Evolutionary conservation across 2,113 vertebrate genomes (phyloP).

Genomic region (Burhinus bistriatus): DNA sequence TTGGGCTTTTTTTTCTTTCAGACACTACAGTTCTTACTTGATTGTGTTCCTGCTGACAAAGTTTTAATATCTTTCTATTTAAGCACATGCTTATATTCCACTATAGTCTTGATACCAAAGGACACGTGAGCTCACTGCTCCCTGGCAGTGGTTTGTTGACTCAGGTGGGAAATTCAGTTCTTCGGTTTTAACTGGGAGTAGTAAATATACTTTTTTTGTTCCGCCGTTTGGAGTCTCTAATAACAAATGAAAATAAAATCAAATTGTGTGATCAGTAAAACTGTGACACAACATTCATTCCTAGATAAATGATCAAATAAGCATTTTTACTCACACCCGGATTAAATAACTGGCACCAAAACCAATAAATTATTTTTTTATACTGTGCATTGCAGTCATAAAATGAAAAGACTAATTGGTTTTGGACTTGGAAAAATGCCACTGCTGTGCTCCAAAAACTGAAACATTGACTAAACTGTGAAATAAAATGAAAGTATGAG

Average conservation of each 20-base stretch:
- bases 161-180: neutral
- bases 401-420: conserved; percentile 30
- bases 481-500: neutral
- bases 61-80: neutral
- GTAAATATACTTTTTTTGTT: neutral
- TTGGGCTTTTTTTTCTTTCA: neutral
- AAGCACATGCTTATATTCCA: neutral
- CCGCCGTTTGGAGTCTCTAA: neutral
- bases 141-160: neutral
- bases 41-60: neutral
- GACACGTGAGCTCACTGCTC: neutral
- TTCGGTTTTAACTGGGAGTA: neutral
- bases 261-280: conserved; percentile 4
- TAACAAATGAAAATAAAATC: conserved; percentile 7
- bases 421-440: conserved; percentile 18
- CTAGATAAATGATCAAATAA: conserved; percentile 23
- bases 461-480: conserved; percentile 1
- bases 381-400: neutral
- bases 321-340: neutral
- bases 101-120: neutral
- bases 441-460: neutral
- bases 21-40: neutral
- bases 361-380: neutral
- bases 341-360: conserved; percentile 12
- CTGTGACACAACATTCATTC: neutral